Evolutionary conservation across 2,113 vertebrate species (phyloP).

Genomic region (Rhizomys pruinosus): DNA sequence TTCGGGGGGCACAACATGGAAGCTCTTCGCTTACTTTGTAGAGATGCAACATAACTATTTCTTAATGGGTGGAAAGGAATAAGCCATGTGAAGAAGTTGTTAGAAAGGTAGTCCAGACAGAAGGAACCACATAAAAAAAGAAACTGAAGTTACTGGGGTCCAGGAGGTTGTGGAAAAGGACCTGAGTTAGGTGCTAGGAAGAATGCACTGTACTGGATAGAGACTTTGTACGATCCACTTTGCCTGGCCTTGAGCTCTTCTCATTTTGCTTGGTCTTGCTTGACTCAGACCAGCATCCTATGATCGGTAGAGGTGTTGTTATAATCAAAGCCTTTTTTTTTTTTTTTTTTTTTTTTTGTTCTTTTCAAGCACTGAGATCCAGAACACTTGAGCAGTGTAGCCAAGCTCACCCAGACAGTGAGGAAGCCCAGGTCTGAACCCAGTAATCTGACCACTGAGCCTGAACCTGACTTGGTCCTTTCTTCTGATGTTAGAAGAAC

Average conservation of each 20-base stretch:
- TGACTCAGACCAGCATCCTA: not conserved
- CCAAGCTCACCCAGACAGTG: not conserved
- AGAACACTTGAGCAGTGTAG: accelerated
- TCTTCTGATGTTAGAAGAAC: not conserved
- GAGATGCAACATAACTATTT: not conserved
- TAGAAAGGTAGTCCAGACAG: not conserved
- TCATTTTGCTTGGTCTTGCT: too few species aligned
- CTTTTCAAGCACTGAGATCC: not conserved
- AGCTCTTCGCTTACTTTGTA: too few species aligned
- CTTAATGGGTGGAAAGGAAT: not conserved
- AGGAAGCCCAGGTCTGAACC: not conserved
- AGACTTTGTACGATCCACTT: accelerated
- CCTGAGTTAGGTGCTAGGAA: accelerated
- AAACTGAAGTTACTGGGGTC: not conserved
- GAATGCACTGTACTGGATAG: accelerated
- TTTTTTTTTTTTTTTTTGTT: too few species aligned
- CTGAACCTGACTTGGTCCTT: accelerated
- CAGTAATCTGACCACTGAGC: accelerated
- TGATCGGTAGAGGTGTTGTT: too few species aligned
- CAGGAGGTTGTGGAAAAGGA: not conserved
- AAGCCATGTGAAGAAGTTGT: not conserved
- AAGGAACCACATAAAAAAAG: not conserved
- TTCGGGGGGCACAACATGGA: accelerated
- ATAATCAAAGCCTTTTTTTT: not conserved
- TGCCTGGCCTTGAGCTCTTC: too few species aligned